These are phyloP conservation scores for Cepaea nemoralis DNA, from an alignment of 1,140 invertebrate species.

Conservation along the genomic window DNA sequence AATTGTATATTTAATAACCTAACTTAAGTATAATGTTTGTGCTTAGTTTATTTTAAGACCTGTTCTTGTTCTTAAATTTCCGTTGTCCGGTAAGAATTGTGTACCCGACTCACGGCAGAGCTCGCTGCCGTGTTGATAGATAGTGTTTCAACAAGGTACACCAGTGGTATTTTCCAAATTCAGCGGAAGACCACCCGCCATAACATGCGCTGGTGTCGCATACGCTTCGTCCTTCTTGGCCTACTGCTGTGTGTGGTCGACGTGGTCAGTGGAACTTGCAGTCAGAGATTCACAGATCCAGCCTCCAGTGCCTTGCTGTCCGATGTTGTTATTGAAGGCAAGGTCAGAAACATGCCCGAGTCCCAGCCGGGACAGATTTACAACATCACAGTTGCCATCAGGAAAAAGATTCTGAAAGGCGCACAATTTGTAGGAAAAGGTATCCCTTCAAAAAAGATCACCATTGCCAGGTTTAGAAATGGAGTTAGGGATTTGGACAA, in stretches of 20 bases:
- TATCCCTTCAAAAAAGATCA: slow-evolving; percentile 2
- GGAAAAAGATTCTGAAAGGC: slow-evolving; percentile 40
- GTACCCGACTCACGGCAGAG: too few species aligned
- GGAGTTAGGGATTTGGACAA: neutral
- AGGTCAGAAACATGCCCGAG: slow-evolving; percentile 2
- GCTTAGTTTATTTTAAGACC: too few species aligned
- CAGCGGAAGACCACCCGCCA: neutral
- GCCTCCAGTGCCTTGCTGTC: slow-evolving; percentile 39
- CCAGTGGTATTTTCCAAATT: too few species aligned
- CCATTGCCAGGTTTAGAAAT: slow-evolving; percentile 16
- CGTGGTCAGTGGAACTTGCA: slow-evolving; percentile 26
- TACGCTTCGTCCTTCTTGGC: neutral
- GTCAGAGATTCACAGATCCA: slow-evolving; percentile 28
- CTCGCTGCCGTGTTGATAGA: too few species aligned
- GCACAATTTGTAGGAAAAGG: slow-evolving; percentile 18
- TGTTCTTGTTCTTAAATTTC: too few species aligned
- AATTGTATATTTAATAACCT: too few species aligned
- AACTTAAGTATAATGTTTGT: too few species aligned
- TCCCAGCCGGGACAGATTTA: slow-evolving; percentile 3
- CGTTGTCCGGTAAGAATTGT: too few species aligned
- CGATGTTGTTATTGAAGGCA: slow-evolving; percentile 45
- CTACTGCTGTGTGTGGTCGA: slow-evolving; percentile 21
- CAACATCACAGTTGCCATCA: slow-evolving; percentile 36
- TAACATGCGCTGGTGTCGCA: slow-evolving; percentile 16
- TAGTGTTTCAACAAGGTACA: too few species aligned